Evolutionary conservation across 92 coral and sea anemone genomes (phyloP).

Genomic region (Parazoanthus swiftii): DNA sequence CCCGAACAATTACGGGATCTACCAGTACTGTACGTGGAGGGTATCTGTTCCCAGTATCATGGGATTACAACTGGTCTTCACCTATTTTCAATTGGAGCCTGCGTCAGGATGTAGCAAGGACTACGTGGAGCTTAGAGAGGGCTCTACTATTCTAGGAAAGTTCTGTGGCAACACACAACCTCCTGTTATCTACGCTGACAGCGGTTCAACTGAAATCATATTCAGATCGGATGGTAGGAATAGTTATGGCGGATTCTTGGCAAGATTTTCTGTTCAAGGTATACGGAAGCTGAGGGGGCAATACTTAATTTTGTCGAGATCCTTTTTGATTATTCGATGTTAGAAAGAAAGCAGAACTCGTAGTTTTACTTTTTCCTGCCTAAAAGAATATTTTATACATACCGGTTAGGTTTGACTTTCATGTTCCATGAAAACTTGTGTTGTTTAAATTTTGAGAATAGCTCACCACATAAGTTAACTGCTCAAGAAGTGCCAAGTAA

Average conservation of each 20-base stretch:
- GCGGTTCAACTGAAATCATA: background rate
- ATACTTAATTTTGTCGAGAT: background rate
- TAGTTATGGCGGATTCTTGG: background rate
- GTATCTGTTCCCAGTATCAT: constrained; percentile 18
- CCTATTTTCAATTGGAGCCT: background rate
- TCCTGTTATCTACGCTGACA: constrained; percentile 4
- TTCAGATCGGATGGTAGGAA: background rate
- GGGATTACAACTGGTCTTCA: constrained; percentile 7
- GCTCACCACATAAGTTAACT: too few relatives aligned
- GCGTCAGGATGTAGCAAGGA: background rate
- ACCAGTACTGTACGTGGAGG: constrained; percentile 6
- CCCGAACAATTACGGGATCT: background rate
- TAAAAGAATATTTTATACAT: too few relatives aligned
- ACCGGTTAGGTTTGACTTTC: too few relatives aligned
- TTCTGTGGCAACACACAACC: constrained; percentile 2
- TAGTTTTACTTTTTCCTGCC: too few relatives aligned
- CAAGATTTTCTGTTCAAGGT: constrained; percentile 19
- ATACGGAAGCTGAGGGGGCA: background rate
- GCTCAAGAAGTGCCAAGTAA: too few relatives aligned
- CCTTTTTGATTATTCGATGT: too few relatives aligned
- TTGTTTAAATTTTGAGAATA: too few relatives aligned
- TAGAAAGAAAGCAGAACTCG: too few relatives aligned
- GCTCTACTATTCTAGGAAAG: background rate
- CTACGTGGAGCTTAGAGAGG: constrained; percentile 9
- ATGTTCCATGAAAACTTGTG: too few relatives aligned